Evolutionary conservation across 2,113 vertebrate species (phyloP).

Genomic region (Vulpes ferrilata): DNA sequence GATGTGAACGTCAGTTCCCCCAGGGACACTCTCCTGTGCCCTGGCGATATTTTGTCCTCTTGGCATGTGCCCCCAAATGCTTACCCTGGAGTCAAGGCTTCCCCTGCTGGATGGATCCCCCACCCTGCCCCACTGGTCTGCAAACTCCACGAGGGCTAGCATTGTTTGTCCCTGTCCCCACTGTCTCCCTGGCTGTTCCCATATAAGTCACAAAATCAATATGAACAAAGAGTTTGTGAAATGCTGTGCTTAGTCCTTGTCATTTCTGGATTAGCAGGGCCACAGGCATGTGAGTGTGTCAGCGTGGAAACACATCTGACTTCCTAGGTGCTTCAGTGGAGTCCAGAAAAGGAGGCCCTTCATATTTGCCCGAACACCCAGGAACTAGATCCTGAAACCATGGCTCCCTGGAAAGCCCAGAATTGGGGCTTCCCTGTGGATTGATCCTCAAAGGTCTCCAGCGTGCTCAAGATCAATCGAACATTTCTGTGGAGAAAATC

Average conservation of each 20-base stretch:
- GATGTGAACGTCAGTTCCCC: neutral
- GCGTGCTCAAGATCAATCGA: neutral
- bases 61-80: fast-evolving
- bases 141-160: neutral
- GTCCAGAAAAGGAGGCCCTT: neutral
- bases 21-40: neutral
- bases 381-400: neutral
- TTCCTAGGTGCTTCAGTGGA: neutral
- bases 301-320: too few relatives aligned
- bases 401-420: neutral
- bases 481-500: neutral
- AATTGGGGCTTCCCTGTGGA: neutral
- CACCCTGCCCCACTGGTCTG: neutral
- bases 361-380: too few relatives aligned
- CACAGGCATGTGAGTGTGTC: fast-evolving
- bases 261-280: neutral
- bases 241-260: neutral
- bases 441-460: neutral
- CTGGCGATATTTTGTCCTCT: fast-evolving
- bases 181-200: neutral
- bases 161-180: neutral
- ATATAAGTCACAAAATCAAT: neutral
- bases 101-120: fast-evolving
- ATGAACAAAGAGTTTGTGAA: neutral
- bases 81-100: neutral